Base-by-base conservation (phyloP, 1,140 invertebrate genomes). In the Drosophila triauraria region DNA sequence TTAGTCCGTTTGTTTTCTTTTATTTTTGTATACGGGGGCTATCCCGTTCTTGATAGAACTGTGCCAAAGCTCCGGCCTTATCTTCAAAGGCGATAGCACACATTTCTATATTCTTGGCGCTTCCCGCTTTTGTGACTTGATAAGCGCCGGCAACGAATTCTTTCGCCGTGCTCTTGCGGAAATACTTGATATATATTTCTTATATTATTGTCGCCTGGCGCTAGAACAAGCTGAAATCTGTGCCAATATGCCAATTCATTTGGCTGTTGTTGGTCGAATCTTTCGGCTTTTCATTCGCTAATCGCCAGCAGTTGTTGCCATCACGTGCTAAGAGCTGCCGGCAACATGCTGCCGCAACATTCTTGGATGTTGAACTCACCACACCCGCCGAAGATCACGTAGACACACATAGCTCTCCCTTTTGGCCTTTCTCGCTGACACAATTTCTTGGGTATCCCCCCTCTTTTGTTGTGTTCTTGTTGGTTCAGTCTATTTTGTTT, bases 401-500 rank as follows among this genome's bases (percentile, higher is more conserved):
- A 76, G 59, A 69, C 59, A 63, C 54, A 43, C 40, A 38, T 48
- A 56, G 47, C 53, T 70, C 63, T 70, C 56, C 63, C 74, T 57
- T 69, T 72, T 72, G 82, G 78, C 74, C 82, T 81, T 85, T 84
- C 72, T 74, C 59, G 70, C 77, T 87, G 84, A 88, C 84, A 87
- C 84, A 80, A 78, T 84, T 87, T 88, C 12, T 25, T 80, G 48
- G 47, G 30, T 12, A 38, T 48, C 9, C 27, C 47, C 62, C 38
- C 44, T 43, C 42, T 35, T 27, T 47, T 63, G 32, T 67, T 80
- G 80, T 79, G 57, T 71, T 50, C 47, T 40, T 61, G 46, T 51
- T 51, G 20, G 63, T 80, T 62, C 69, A 68, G 75, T 60, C 57
- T 63, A n/a, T 64, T 81, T 59, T 68, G 71, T 86, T 86, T 86